phyloP scores from a whole-genome alignment of 2,888 invertebrate species.

The Gnatocerus cornutus region DNA sequence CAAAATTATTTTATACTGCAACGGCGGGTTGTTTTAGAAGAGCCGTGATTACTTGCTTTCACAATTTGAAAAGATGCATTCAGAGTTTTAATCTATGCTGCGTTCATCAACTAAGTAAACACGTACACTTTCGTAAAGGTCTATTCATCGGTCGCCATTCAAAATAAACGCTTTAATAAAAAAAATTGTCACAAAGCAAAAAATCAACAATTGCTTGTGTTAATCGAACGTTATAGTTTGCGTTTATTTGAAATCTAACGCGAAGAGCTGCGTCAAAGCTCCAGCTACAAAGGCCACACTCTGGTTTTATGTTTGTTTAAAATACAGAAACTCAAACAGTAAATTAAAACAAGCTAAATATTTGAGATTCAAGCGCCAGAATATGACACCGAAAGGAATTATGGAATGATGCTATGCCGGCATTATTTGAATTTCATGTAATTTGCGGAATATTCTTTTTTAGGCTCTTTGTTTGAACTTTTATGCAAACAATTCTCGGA shows the following conservation, averaged over 20 bases:
- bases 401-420: conserved; percentile 46
- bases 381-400: conserved; percentile 46
- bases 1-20: conserved; percentile 42
- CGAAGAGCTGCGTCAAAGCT: conserved; percentile 41
- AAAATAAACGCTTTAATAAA: conserved; percentile 40
- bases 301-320: conserved; percentile 46
- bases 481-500: conserved; percentile 39
- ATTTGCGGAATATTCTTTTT: conserved; percentile 44
- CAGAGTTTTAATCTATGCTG: conserved; percentile 58
- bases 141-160: conserved; percentile 50
- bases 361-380: conserved; percentile 44
- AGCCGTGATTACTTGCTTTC: conserved; percentile 52
- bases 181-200: conserved; percentile 23
- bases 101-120: conserved; percentile 61
- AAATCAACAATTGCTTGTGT: conserved; percentile 38
- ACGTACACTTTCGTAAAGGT: conserved; percentile 56
- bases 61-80: conserved; percentile 56
- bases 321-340: conserved; percentile 46
- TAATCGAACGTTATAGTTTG: conserved; percentile 24
- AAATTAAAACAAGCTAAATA: conserved; percentile 49
- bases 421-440: conserved; percentile 49
- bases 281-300: conserved; percentile 41
- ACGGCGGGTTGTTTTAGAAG: conserved; percentile 32
- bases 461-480: conserved; percentile 42
- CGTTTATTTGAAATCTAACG: conserved; percentile 38